These are phyloP conservation scores for Delia radicum DNA, from an alignment of 1,140 invertebrate species.

Conservation along the genomic window DNA sequence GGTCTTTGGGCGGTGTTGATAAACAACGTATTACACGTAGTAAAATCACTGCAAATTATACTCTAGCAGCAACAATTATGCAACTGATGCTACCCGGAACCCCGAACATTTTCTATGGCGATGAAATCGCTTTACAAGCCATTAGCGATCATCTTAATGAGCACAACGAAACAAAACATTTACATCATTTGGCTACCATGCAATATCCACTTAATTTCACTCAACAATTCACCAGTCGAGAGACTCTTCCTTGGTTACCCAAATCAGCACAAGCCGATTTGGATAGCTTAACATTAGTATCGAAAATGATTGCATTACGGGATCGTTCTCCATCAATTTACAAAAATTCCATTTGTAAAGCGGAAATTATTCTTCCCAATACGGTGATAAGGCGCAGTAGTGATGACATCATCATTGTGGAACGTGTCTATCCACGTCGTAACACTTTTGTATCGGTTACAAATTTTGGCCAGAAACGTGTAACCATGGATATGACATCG, in stretches of 20 bases:
- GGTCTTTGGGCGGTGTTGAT: conserved; percentile 65
- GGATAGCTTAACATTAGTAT: conserved; percentile 58
- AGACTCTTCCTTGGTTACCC: conserved; percentile 64
- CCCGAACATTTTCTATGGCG: conserved; percentile 78
- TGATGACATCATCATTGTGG: conserved; percentile 68
- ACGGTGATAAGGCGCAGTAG: conserved; percentile 65
- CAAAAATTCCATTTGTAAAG: conserved; percentile 66
- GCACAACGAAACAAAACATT: conserved; percentile 63
- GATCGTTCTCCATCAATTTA: conserved; percentile 68
- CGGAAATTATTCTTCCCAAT: conserved; percentile 63
- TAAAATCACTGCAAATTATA: conserved; percentile 60
- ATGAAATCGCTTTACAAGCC: conserved; percentile 68
- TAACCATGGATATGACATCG: conserved; percentile 69
- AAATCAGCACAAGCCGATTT: conserved; percentile 56
- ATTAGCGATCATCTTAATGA: conserved; percentile 59
- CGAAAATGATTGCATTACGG: conserved; percentile 62
- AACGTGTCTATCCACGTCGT: conserved; percentile 74
- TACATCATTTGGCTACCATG: conserved; percentile 70
- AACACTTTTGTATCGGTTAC: conserved; percentile 72
- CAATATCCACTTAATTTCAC: conserved; percentile 55
- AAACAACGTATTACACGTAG: conserved; percentile 62
- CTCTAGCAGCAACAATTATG: conserved; percentile 65
- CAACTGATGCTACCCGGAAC: conserved; percentile 77
- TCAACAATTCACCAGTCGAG: conserved; percentile 56
- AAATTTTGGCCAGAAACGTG: conserved; percentile 64